Conservation (phyloP, 2,797 vertebrate genomes). For the Otolemur crassicaudatus region DNA sequence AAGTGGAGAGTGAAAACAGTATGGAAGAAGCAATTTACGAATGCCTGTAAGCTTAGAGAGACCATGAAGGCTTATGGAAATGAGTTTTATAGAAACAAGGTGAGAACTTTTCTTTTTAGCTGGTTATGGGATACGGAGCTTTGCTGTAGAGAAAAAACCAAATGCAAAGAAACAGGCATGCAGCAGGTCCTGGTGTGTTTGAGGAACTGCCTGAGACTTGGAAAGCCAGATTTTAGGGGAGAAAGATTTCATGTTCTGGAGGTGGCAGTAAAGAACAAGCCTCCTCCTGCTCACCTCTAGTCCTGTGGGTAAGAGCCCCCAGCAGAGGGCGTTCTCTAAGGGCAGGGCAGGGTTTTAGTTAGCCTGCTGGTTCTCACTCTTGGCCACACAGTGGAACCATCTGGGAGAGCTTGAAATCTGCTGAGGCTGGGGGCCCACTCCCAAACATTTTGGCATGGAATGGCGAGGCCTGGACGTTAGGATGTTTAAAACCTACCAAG, state of each 20-base stretch:
- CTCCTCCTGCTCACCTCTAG: not conserved
- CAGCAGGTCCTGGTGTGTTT: not conserved
- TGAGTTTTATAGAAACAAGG: constrained; percentile 47
- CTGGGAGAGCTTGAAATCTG: not conserved
- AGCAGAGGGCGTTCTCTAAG: not conserved
- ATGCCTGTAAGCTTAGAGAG: not conserved
- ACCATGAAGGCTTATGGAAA: not conserved
- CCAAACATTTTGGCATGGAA: not conserved
- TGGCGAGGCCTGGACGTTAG: not conserved
- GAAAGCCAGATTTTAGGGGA: constrained; percentile 5
- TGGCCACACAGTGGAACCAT: not conserved
- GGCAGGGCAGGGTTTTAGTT: not conserved
- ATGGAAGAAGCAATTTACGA: constrained; percentile 18
- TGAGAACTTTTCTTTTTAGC: constrained; percentile 47
- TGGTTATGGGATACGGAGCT: not conserved
- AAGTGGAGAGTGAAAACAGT: not conserved
- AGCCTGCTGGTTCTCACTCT: not conserved
- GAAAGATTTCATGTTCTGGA: not conserved
- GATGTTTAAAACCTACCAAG: not conserved
- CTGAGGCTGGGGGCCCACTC: not conserved
- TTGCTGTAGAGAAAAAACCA: constrained; percentile 15
- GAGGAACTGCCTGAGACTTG: not conserved
- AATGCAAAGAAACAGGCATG: constrained; percentile 3
- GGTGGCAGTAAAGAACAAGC: not conserved
- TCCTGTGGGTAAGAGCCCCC: not conserved